Evolutionary conservation across 2,797 vertebrate species (phyloP), one percentile per base, ranked within the genome.

Genomic region (Alfaro cultratus): DNA sequence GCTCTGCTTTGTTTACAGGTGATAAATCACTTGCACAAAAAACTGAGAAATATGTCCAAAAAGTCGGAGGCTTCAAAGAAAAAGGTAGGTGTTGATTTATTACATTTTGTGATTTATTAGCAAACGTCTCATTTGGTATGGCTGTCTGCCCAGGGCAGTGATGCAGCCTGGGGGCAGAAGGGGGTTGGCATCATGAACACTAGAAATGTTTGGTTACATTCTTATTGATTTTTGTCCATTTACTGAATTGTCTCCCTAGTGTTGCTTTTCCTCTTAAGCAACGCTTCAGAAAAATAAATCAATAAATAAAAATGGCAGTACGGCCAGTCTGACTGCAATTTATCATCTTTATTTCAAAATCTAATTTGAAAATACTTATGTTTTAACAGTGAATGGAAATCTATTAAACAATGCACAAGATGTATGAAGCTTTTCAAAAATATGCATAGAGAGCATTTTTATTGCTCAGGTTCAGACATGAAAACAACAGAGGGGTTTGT

Each of bases 61-160:
- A 99, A 99, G 93, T 99, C 99, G 78, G 98, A 99, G 93, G 97
- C 96, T 1, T 99, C 99, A 41, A 99, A 99, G 96, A 99, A 98
- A 95, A 99, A 99, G 97, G 98, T 99, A 96, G 84, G 90, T 83
- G 84, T 83, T 16, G 43, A 36, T 10, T 23, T 39, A 11, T 39
- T 68, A 23, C 39, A 12, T 68, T 68, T 41, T 41, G 36, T 10
- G 18, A 68, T 39, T 26, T 2, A 11, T 23, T 21, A 11, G 62
- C 34, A 64, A 21, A 8, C 10, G 3, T 3, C 2, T 18, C 16
- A 18, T 23, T 36, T 39, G 36, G 9, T 34, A 39, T 39, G 60
- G 31, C 29, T 62, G 60, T 18, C 60, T 34, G 31, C 60, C 29
- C 29, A 62, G 60, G 64, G 64, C 21, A 34, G 64, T 39, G 64